Evolutionary conservation across 2,888 invertebrate species (phyloP).

Genomic region (Syrista parreyssii): DNA sequence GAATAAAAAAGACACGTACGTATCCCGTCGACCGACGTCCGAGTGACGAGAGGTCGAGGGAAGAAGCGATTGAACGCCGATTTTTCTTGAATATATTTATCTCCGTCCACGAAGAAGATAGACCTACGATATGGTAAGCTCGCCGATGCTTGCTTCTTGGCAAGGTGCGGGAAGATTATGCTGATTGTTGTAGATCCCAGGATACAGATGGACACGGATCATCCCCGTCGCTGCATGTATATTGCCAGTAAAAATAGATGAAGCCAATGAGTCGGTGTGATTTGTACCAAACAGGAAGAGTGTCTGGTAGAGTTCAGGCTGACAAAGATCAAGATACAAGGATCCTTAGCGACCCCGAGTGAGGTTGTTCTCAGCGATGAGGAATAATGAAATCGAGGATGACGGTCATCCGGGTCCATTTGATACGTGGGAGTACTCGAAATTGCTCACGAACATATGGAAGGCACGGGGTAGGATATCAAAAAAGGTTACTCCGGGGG

Average conservation of each 20-base stretch:
- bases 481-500: conserved; percentile 26
- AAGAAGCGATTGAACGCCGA: not conserved
- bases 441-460: conserved; percentile 54
- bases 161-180: conserved; percentile 47
- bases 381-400: not conserved
- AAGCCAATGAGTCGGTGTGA: not conserved
- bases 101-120: conserved; percentile 33
- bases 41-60: not conserved
- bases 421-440: conserved; percentile 7
- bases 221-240: not conserved
- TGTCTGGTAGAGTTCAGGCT: not conserved
- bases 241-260: not conserved
- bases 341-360: not conserved
- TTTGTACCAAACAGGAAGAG: not conserved
- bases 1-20: not conserved
- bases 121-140: conserved; percentile 52
- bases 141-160: conserved; percentile 47
- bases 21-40: not conserved
- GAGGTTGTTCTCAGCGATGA: not conserved
- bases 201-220: not conserved
- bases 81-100: not conserved
- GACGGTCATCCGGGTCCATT: not conserved
- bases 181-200: conserved; percentile 38
- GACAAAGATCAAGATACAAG: not conserved
- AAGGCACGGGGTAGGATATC: conserved; percentile 64